A percentile compares a stretch with the other conserved stretches of the same genome.
Evolutionary conservation across 2,888 invertebrate genomes (phyloP).

Genomic region (Brachyptera putata): DNA sequence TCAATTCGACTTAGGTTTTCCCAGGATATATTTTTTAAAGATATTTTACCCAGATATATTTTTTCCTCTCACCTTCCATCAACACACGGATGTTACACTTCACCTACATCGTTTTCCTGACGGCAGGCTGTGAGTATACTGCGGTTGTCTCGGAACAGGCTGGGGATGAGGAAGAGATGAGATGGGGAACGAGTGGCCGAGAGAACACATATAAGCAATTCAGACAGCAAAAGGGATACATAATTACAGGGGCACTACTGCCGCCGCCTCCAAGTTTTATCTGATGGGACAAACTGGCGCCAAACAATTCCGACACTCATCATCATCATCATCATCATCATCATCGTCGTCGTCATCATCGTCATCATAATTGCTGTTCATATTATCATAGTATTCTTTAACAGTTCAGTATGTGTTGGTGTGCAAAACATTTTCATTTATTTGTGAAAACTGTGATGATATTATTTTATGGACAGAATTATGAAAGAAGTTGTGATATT

Average conservation of each 20-base stretch:
- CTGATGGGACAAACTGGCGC: constrained; percentile 9
- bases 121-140: too few species aligned
- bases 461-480: not conserved
- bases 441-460: too few species aligned
- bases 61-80: too few species aligned
- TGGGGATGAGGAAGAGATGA: too few species aligned
- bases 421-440: not conserved
- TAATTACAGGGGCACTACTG: not conserved
- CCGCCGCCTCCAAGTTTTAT: not conserved
- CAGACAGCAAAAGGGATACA: not conserved
- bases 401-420: not conserved
- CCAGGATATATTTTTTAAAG: too few species aligned
- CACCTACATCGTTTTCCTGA: too few species aligned
- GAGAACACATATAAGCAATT: not conserved
- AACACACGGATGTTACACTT: too few species aligned
- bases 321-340: not conserved
- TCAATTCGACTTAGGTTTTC: too few species aligned
- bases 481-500: not conserved
- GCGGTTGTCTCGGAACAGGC: too few species aligned
- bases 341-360: not conserved
- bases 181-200: too few species aligned
- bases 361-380: not conserved
- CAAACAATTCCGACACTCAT: not conserved
- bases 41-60: too few species aligned
- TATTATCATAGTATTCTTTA: not conserved